Percentiles rank a stretch among this genome's conserved stretches.
Evolutionary conservation across 2,888 invertebrate genomes (phyloP).

Genomic region (Euproctis similis): DNA sequence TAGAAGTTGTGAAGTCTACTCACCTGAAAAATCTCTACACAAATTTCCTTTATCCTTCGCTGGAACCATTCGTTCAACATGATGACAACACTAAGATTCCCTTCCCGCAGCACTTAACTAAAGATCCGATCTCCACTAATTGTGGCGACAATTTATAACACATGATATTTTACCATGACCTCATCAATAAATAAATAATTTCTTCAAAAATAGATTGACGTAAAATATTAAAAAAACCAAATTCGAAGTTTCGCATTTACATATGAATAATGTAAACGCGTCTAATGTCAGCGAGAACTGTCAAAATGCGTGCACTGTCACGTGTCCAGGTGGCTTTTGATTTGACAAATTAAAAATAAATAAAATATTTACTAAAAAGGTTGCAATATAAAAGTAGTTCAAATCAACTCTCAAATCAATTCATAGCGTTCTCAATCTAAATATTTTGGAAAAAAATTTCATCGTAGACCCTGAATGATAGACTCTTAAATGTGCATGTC

Average conservation of each 20-base stretch:
- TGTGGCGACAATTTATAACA: conserved; percentile 52
- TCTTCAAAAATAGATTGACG: conserved; percentile 70
- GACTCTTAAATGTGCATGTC: too few relatives aligned
- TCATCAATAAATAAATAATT: conserved; percentile 65
- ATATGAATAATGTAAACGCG: conserved; percentile 52
- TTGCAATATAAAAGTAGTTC: conserved; percentile 9
- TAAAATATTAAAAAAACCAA: conserved; percentile 68
- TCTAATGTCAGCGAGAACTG: conserved; percentile 34
- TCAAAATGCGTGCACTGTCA: conserved; percentile 22
- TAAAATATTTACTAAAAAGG: conserved; percentile 7
- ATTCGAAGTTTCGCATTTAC: conserved; percentile 60
- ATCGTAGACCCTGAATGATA: too few relatives aligned
- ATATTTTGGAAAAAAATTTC: too few relatives aligned
- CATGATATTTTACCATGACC: conserved; percentile 69
- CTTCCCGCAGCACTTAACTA: conserved; percentile 44
- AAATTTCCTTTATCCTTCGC: conserved; percentile 51
- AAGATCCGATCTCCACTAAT: conserved; percentile 38
- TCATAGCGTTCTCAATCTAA: too few relatives aligned
- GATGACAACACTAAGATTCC: conserved; percentile 47
- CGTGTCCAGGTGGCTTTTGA: conserved; percentile 24
- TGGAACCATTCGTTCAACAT: conserved; percentile 73
- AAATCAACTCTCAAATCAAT: too few relatives aligned
- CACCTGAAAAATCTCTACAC: conserved; percentile 59
- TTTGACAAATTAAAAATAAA: conserved; percentile 16
- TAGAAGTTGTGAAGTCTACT: too few relatives aligned